Conservation (phyloP, 2,113 vertebrate species). For the Anthoscopus minutus region DNA sequence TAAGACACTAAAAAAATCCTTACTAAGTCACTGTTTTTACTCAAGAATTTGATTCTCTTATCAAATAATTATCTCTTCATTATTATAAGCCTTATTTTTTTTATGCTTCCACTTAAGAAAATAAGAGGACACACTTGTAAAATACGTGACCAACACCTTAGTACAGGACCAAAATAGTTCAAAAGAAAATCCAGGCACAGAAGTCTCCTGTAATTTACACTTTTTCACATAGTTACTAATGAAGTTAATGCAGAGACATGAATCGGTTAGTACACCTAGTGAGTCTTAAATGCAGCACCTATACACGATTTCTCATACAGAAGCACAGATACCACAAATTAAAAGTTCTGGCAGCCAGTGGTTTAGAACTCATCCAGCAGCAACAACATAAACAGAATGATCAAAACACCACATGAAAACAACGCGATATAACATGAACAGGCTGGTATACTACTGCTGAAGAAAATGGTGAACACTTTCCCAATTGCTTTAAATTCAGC, state of each 20-base stretch:
- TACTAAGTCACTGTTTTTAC: background rate
- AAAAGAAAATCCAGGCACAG: background rate
- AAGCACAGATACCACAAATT: background rate
- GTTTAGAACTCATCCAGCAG: background rate
- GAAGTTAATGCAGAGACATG: background rate
- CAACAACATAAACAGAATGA: background rate
- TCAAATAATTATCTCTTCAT: background rate
- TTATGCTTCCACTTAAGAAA: background rate
- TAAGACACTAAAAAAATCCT: background rate
- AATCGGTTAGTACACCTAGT: background rate
- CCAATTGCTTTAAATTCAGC: background rate
- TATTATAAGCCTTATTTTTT: background rate
- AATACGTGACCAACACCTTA: background rate
- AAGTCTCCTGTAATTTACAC: background rate
- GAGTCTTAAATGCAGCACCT: background rate
- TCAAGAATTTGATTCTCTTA: background rate
- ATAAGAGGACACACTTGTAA: background rate
- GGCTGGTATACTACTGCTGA: background rate
- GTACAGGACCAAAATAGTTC: background rate
- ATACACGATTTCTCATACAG: background rate
- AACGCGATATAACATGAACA: rapidly evolving
- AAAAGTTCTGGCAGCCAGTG: background rate
- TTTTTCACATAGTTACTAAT: background rate
- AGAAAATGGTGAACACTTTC: background rate
- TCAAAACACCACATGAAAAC: background rate